Evolutionary conservation across 2,888 invertebrate genomes (phyloP), one percentile per base, ranked within the genome.

Genomic region (Lamellibrachia columna): DNA sequence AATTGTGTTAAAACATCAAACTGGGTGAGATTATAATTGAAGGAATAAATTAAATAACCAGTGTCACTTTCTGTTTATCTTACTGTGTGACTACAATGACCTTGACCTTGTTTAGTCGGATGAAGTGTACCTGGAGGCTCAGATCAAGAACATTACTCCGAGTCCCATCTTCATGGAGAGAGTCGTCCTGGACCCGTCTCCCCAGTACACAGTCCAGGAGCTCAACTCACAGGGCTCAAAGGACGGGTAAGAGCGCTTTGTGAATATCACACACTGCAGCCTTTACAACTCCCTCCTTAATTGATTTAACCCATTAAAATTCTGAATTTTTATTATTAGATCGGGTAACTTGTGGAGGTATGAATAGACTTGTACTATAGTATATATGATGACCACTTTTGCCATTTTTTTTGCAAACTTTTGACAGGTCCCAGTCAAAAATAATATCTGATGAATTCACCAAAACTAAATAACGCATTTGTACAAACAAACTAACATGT

Each of bases 121-220:
- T 96, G 98, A 98, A 96, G 97, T 98, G 40, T 98, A 97, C 95
- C 96, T 98, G 93, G 98, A 98, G 96, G 98, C 98, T 22, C 97
- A 98, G 97, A 98, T 98, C 90, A 99, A 99, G 97, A 99, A 99
- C 96, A 98, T 99, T 92, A 99, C 99, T 8, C 97, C 98, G 15
- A 98, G 98, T 0, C 98, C 99, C 1, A 99, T 99, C 95, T 98
- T 98, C 95, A 97, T 99, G 95, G 99, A 99, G 96, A 98, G 98
- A 97, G 99, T 99, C 6, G 98, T 98, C 53, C 97, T 99, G 94
- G 99, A 99, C 96, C 98, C 99, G 55, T 98, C 99, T 0, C 98
- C 98, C 95, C 97, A 98, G 94, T 99, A 99, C 97, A 97, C 97
- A 94, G 98, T 97, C 75, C 95, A 93, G 28, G 96, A 97, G 93